Percentiles rank a stretch among this genome's conserved stretches.
Evolutionary conservation across 2,113 vertebrate genomes (phyloP).

Genomic region (Vidua chalybeata): DNA sequence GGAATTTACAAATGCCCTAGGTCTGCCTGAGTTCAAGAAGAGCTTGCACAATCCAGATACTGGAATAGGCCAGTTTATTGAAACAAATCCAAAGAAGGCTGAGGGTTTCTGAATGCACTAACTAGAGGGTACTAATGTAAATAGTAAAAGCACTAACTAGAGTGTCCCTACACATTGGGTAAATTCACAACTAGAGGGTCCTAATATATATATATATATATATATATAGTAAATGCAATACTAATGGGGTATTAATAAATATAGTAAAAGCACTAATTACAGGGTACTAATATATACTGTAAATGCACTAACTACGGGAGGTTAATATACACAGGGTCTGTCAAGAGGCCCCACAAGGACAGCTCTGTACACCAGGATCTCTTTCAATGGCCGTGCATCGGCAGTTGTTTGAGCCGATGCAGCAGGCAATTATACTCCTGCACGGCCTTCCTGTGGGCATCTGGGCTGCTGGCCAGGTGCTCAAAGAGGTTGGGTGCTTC

Average conservation of each 20-base stretch:
- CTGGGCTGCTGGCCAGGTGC: not conserved
- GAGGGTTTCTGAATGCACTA: not conserved
- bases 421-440: not conserved
- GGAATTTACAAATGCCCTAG: not conserved
- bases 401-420: not conserved
- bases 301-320: not conserved
- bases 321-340: not conserved
- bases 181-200: too few species aligned
- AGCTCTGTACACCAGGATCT: not conserved
- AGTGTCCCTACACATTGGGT: too few species aligned
- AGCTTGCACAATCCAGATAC: not conserved
- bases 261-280: not conserved
- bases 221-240: not conserved
- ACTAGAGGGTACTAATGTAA: too few species aligned
- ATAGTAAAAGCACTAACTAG: not conserved
- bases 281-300: fast-evolving
- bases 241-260: not conserved
- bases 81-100: not conserved
- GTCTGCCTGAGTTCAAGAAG: not conserved
- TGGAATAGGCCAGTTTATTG: not conserved
- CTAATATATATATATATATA: too few species aligned
- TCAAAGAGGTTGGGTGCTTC: not conserved
- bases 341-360: not conserved
- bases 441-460: not conserved
- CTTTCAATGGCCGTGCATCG: not conserved